These are phyloP conservation scores for Ips typographus DNA, from an alignment of 1,140 invertebrate genomes.

Conservation along the genomic window DNA sequence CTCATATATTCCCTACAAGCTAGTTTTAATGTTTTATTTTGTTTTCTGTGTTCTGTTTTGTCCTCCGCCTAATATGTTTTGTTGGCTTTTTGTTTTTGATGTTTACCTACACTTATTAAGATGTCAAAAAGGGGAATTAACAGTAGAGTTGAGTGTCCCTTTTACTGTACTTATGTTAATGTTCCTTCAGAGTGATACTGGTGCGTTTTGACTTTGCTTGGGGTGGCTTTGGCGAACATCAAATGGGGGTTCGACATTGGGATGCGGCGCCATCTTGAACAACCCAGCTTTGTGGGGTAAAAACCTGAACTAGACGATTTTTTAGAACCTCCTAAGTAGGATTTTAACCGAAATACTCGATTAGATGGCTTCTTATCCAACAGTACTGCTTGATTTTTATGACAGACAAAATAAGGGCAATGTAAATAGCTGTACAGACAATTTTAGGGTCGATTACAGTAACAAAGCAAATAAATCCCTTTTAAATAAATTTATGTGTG, in stretches of 20 bases:
- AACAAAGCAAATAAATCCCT: not conserved
- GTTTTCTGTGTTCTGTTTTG: slow-evolving; percentile 7
- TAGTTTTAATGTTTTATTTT: slow-evolving; percentile 12
- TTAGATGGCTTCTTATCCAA: too few relatives aligned
- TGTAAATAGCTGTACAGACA: too few relatives aligned
- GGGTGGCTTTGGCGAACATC: slow-evolving; percentile 26
- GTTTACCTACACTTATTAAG: too few relatives aligned
- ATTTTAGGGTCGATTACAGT: too few relatives aligned
- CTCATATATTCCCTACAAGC: slow-evolving; percentile 9
- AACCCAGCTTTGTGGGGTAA: slow-evolving; percentile 10
- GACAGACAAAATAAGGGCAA: too few relatives aligned
- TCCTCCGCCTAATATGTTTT: slow-evolving; percentile 11
- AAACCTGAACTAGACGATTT: not conserved
- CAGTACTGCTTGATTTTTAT: too few relatives aligned
- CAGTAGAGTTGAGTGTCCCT: too few relatives aligned
- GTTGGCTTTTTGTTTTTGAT: slow-evolving; percentile 11
- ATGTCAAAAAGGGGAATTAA: too few relatives aligned
- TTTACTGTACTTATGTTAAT: not conserved
- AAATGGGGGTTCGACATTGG: slow-evolving; percentile 1
- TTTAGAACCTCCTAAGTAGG: too few relatives aligned
- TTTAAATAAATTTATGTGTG: slow-evolving; percentile 6
- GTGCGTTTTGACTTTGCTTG: slow-evolving; percentile 35
- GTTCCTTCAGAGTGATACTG: slow-evolving; percentile 15
- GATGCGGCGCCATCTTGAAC: not conserved
- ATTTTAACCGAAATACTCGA: too few relatives aligned